These are phyloP conservation scores for Ptychadena robeensis DNA, from an alignment of 2,797 vertebrate species.

Conservation along the genomic window DNA sequence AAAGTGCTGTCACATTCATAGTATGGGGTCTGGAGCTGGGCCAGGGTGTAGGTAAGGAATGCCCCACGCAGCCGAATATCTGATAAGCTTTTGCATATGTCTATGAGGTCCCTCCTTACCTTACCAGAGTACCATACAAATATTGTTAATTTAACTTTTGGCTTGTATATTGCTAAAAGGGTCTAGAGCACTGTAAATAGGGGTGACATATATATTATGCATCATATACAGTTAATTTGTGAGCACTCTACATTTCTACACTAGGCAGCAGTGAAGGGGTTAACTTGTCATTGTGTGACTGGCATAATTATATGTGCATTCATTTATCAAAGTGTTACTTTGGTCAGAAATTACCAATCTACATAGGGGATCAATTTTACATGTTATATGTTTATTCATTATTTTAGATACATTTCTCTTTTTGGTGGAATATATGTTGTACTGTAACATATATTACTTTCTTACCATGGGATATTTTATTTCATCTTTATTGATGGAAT, in stretches of 20 bases:
- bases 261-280: constrained; percentile 38
- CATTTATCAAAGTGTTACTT: constrained; percentile 54
- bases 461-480: not conserved
- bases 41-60: not conserved
- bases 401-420: not conserved
- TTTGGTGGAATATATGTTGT: not conserved
- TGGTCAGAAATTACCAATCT: not conserved
- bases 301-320: not conserved
- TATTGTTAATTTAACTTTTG: not conserved
- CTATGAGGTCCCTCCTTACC: not conserved
- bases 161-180: not conserved
- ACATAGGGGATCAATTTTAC: not conserved
- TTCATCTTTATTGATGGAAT: not conserved
- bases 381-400: not conserved
- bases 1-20: constrained; percentile 8
- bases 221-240: not conserved
- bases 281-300: not conserved
- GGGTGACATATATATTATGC: not conserved
- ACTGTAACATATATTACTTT: not conserved
- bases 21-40: constrained; percentile 32
- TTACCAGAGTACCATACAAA: not conserved
- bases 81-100: constrained; percentile 22
- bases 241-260: not conserved
- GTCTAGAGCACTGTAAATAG: not conserved
- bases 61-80: constrained; percentile 14